A percentile compares a stretch with the other conserved stretches of the same genome.
Evolutionary conservation across 1,140 invertebrate species (phyloP).

Genomic region (Thalassaphorura encarpata): DNA sequence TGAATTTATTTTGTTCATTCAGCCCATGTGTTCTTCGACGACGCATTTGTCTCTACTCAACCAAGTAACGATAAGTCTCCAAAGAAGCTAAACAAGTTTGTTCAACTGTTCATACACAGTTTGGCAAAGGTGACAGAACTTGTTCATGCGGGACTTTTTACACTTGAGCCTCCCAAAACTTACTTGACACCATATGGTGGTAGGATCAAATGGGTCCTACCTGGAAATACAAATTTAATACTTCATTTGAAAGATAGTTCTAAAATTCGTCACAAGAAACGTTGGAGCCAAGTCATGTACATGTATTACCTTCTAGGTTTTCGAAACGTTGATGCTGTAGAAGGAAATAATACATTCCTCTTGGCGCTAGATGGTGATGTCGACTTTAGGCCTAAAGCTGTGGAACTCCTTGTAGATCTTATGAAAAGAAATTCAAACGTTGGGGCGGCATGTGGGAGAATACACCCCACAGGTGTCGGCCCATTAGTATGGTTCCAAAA

Average conservation of each 20-base stretch:
- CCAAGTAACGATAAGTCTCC: conserved; percentile 8
- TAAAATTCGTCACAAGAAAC: conserved; percentile 41
- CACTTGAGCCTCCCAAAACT: conserved; percentile 35
- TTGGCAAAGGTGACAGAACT: conserved; percentile 34
- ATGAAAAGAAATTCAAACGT: conserved; percentile 46
- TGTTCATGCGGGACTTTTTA: conserved; percentile 22
- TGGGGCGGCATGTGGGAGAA: conserved; percentile 46
- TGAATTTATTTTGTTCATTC: too few relatives aligned
- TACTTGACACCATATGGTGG: conserved; percentile 42
- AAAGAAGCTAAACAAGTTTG: conserved; percentile 38
- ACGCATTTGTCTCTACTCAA: conserved; percentile 46
- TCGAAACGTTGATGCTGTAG: conserved; percentile 33
- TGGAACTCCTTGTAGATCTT: conserved; percentile 43
- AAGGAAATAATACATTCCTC: conserved; percentile 47
- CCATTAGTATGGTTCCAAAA: conserved; percentile 54
- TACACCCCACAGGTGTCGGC: conserved; percentile 45
- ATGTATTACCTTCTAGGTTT: conserved; percentile 54
- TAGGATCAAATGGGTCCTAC: conserved; percentile 38
- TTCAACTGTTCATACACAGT: conserved; percentile 30
- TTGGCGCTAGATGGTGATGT: conserved; percentile 47
- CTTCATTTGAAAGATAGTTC: conserved; percentile 41
- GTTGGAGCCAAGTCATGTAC: conserved; percentile 49
- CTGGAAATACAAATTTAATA: conserved; percentile 38
- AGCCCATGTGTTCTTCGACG: conserved; percentile 54
- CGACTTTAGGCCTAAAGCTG: conserved; percentile 46